Evolutionary conservation across 1,140 invertebrate genomes (phyloP), one percentile per base, ranked within the genome.

Genomic region (Zaprionus davidi): DNA sequence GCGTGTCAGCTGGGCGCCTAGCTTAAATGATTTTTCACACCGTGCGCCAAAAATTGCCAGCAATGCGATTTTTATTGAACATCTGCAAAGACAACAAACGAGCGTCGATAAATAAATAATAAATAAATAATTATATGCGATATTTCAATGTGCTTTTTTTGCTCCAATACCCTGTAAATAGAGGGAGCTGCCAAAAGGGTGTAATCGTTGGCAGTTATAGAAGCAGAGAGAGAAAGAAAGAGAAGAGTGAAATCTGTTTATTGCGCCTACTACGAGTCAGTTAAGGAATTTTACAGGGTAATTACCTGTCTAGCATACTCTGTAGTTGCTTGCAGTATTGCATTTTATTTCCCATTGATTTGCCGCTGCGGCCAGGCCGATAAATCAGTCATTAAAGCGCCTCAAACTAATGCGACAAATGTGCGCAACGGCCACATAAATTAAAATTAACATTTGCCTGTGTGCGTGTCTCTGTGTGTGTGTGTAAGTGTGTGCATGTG

Each of bases 321-420:
- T 49, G 7, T 4, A 20, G 0, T 6, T 51, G 20, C 12, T 22
- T 2, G 4, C 20, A 13, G 46, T 5, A 17, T 13, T 13, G 20
- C 22, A 12, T 20, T 24, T 31, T 31, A 31, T 56, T 44, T 71
- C 36, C 34, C 57, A 51, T 64, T 74, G 71, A 63, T 70, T 72
- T 63, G 59, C 53, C 44, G 15, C 17, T 63, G 31, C 49, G 70
- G 75, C 71, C 67, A 67, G 69, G 90, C 84, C 84, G 84, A 90
- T 88, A 88, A 88, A 88, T 88, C 84, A 88, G 71, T 88, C 84
- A 88, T 88, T 88, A 90, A 88, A 88, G 81, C 74, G 84, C 69
- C 78, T 81, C 85, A 76, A 88, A 84, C 78, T 78, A 88, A 84
- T 84, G 78, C 84, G 84, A 84, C 84, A 88, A 88, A 88, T 88